Evolutionary conservation across 2,797 vertebrate species (phyloP), one percentile per base, ranked within the genome.

Genomic region (Rhynchotus rufescens): DNA sequence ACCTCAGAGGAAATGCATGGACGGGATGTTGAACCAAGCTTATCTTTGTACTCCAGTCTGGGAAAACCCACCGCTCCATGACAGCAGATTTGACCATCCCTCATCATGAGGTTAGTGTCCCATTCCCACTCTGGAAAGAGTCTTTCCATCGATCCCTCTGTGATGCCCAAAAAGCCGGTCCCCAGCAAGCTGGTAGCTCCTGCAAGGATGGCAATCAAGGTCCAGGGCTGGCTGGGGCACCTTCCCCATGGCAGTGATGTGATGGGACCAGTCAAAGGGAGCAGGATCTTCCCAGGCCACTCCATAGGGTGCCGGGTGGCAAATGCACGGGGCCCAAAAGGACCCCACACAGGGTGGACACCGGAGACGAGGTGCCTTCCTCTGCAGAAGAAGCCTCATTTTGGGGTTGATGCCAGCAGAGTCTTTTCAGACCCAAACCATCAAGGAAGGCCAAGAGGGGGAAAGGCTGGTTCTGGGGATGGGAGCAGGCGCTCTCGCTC

Each of bases 1-100:
- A 19, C 28, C 52, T 56, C 49, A 71, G 40, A 61, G n/a, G 44
- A 17, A 21, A 0, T 0, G 12, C 32, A 15, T 17, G 10, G 66
- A 36, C 19, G 13, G 13, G 3, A 2, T 47, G 67, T 56, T 69
- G 65, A 86, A 66, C 6, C 2, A 2, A 79, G 42, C 7, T 60
- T 2, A 0, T 16, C 7, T 20, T 42, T 75, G 22, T 75, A 25
- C 30, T 52, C 36, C 28, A 45, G 44, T 40, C 44, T 15, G 40
- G 51, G 34, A 59, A 80, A 88, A 45, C 32, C 49, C 40, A 21
- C 26, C 73, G 64, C 21, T 44, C 30, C 16, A 19, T 9, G 52
- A 56, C 4, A 1, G 32, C 25, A 20, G 30, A 13, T 20, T 25
- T 9, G 13, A 51, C 47, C 30, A 21, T 15, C 20, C 36, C 25